Evolutionary conservation across 1,140 invertebrate genomes (phyloP).

Genomic region (Spodoptera frugiperda): DNA sequence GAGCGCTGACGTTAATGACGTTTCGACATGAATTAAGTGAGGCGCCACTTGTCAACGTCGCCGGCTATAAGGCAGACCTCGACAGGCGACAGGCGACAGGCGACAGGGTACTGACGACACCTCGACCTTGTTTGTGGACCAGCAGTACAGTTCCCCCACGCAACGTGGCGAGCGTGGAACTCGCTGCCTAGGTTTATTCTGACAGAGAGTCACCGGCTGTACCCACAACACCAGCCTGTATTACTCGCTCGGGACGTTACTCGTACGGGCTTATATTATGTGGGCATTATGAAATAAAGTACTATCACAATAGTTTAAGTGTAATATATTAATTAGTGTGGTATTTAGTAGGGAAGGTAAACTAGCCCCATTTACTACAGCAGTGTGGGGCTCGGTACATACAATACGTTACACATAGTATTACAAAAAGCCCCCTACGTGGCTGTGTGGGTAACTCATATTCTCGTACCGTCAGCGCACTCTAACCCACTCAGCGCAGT

Average conservation of each 20-base stretch:
- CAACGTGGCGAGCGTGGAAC: not conserved
- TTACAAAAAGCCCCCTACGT: no score
- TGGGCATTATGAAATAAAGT: no score
- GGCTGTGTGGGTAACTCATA: no score
- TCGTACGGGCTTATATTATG: not conserved
- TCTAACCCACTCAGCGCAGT: no score
- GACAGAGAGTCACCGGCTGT: not conserved
- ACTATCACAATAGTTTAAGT: no score
- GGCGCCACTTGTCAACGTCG: conserved; percentile 33
- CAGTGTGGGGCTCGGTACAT: no score
- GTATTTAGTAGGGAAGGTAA: no score
- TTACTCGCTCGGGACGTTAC: not conserved
- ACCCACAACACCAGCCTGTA: not conserved
- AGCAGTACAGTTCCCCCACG: not conserved
- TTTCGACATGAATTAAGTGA: conserved; percentile 27
- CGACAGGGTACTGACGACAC: not conserved
- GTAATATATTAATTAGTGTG: no score
- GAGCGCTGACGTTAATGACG: conserved; percentile 37
- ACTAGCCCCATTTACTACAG: no score
- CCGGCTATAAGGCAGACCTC: not conserved
- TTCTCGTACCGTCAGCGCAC: no score
- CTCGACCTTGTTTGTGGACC: not conserved
- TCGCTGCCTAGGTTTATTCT: conserved; percentile 6
- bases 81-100: not conserved
- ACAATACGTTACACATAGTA: no score